Evolutionary conservation across 1,140 invertebrate species (phyloP), one percentile per base, ranked within the genome.

Genomic region (Formica exsecta): DNA sequence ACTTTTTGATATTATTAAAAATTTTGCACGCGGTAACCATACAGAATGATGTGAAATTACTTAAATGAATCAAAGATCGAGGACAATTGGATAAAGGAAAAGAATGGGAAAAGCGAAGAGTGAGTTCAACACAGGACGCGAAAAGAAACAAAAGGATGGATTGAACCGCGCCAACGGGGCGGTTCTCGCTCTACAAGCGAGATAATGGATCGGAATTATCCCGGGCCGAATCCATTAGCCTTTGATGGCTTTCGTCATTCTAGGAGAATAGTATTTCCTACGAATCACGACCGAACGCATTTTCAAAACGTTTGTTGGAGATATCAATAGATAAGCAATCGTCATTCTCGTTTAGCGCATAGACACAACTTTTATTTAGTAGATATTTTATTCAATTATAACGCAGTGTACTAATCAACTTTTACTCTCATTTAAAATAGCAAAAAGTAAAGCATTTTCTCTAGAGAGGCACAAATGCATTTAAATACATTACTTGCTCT

Each of bases 151-250:
- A 83, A 83, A 83, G 79, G 38, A 73, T 61, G 70, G 41, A 62
- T 74, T 61, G 54, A 74, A 74, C 57, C 79, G 68, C 66, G 38
- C 25, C 48, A 70, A 81, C 51, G 68, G 54, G 73, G 68, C 25
- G 25, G 25, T 29, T 29, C 25, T 29, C 25, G 68, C 68, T 83
- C 79, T 74, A 83, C 79, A 74, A 83, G 73, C 73, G 44, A 84
- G 77, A 88, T 88, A 87, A 87, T 88, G 77, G 61, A 74, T 59
- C 68, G 62, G 57, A 87, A 89, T 89, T 85, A 89, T 25, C 80
- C 38, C n/a, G 38, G 79, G 38, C 70, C 66, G 73, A 89, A 87
- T 89, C 65, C 86, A 89, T 87, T 89, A 89, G 73, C 73, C 62
- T 89, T 79, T 77, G 79, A 87, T 87, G 74, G 79, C 80, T 44